Evolutionary conservation across 1,140 invertebrate species (phyloP), one percentile per base, ranked within the genome.

Genomic region (Leptonema lineaticorne): DNA sequence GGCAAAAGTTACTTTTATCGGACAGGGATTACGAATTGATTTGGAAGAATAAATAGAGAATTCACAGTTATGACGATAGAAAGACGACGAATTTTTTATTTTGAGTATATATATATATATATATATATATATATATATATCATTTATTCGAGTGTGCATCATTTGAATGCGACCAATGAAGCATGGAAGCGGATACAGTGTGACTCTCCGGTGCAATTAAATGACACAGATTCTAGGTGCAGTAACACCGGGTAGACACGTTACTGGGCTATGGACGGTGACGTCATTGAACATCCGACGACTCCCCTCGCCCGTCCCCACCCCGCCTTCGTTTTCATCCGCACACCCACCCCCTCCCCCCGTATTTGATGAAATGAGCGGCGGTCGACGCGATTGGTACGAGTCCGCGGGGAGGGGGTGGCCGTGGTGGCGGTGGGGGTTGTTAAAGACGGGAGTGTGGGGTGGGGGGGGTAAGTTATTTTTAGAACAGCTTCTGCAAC

Each of bases 141-240:
- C 11, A 41, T 41, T 16, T n/a, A n/a, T n/a, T n/a, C n/a, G n/a
- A n/a, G n/a, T n/a, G n/a, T 41, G 37, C 37, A 41, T 11, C 37
- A 11, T 41, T 16, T 41, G 11, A 11, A 41, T 41, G n/a, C n/a
- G n/a, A n/a, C n/a, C n/a, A n/a, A n/a, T n/a, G n/a, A n/a, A n/a
- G n/a, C n/a, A n/a, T n/a, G n/a, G n/a, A n/a, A n/a, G n/a, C n/a
- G 37, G 37, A 41, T 41, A 41, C 37, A 53, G 24, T 53, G 50
- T 20, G 50, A 26, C n/a, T n/a, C n/a, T n/a, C n/a, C 50, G 20
- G 11, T 53, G 50, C 50, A 53, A 53, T 53, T 53, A 53, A 24
- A 53, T 26, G 50, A 26, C 50, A 53, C 50, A 53, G 50, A 53
- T 53, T 53, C 50, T 20, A 53, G n/a, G 20, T 53, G 50, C 50